A percentile compares a stretch with the other conserved stretches of the same genome.
phyloP scores from a whole-genome alignment of 1,140 invertebrate genomes.

The Drosophila nebulosa region DNA sequence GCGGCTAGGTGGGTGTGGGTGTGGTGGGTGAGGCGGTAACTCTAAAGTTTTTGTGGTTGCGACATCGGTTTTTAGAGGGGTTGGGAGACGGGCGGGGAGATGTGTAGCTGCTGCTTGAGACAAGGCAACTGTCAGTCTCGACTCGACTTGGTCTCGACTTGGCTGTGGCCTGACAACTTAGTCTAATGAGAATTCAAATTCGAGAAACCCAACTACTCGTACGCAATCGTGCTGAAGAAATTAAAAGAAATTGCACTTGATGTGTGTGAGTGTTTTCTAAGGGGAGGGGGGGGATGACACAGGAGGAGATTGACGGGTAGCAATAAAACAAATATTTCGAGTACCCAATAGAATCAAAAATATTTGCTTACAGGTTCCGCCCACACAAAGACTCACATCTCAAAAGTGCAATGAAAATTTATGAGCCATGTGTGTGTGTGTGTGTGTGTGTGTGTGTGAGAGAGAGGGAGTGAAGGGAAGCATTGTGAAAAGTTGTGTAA shows the following conservation, averaged over 20 bases:
- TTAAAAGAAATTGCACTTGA: conserved; percentile 76
- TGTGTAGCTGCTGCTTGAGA: conserved; percentile 44
- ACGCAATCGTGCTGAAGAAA: conserved; percentile 75
- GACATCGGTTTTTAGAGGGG: conserved; percentile 63
- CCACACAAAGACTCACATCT: background rate
- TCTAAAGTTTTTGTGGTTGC: conserved; percentile 77
- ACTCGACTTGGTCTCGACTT: conserved; percentile 59
- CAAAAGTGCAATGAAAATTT: conserved; percentile 14
- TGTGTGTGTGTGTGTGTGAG: no score
- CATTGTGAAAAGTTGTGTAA: conserved; percentile 12
- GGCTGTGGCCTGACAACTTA: conserved; percentile 74
- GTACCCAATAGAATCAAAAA: conserved; percentile 27
- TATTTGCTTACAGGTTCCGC: conserved; percentile 11
- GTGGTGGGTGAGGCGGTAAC: conserved; percentile 31
- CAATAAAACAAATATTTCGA: conserved; percentile 65
- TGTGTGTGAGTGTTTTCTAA: conserved; percentile 4
- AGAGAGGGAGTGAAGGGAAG: no score
- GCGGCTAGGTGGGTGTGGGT: background rate
- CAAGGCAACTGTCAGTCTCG: conserved; percentile 50
- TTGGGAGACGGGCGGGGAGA: background rate
- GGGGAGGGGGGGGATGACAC: background rate
- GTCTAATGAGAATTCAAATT: conserved; percentile 79
- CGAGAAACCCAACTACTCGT: conserved; percentile 70
- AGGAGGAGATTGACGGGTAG: conserved; percentile 13
- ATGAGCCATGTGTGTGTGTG: background rate